These are phyloP conservation scores for Falco cherrug DNA, from an alignment of 2,797 vertebrate species.

Conservation along the genomic window DNA sequence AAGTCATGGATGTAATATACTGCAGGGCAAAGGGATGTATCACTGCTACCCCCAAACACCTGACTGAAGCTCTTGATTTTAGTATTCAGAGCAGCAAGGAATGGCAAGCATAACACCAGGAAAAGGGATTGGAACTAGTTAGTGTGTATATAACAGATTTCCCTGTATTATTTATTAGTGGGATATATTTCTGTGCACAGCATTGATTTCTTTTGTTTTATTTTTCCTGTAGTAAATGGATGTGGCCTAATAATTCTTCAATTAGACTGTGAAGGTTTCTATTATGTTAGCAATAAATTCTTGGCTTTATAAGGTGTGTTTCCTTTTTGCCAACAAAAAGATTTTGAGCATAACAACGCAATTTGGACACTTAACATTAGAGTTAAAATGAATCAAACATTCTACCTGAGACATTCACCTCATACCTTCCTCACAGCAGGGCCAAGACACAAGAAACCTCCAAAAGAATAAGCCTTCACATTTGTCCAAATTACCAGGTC, in stretches of 20 bases:
- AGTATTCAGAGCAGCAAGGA: neutral
- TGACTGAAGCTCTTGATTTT: neutral
- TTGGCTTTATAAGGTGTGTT: neutral
- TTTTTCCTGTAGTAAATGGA: neutral
- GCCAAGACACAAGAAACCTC: neutral
- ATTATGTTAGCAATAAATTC: neutral
- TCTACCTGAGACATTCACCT: neutral
- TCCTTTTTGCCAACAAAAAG: neutral
- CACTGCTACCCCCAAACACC: neutral
- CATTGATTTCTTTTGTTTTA: neutral
- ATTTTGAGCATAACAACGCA: neutral
- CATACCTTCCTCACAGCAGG: neutral
- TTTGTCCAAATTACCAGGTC: neutral
- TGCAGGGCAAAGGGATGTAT: neutral
- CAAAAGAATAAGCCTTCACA: neutral
- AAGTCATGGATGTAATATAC: rapidly evolving
- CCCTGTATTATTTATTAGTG: neutral
- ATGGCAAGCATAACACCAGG: neutral
- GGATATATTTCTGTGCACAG: neutral
- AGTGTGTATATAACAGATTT: neutral
- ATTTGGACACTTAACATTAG: neutral
- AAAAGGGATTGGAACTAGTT: neutral
- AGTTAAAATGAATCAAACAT: neutral
- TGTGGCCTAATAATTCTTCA: neutral
- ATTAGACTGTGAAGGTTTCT: neutral